Evolutionary conservation across 1,140 invertebrate genomes (phyloP).

Genomic region (Euborellia annulipes): DNA sequence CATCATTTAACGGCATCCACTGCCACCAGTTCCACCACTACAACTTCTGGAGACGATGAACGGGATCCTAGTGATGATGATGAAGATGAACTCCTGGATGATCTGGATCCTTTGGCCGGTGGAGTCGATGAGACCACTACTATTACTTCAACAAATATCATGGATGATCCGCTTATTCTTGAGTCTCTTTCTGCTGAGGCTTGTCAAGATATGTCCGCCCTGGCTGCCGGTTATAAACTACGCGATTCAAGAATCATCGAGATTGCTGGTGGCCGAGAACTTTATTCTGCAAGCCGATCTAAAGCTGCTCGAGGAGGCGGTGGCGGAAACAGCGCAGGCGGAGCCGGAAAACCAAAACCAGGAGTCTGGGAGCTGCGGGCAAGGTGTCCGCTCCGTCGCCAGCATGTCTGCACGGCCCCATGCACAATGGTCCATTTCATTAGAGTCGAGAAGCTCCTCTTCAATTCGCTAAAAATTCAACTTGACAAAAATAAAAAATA

Average conservation of each 20-base stretch:
- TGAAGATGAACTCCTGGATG: conserved; percentile 9
- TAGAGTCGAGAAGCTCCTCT: too few species aligned
- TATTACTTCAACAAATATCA: neutral
- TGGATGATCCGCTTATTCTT: neutral
- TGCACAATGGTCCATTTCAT: too few species aligned
- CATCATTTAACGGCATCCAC: neutral
- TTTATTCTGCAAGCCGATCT: conserved; percentile 67
- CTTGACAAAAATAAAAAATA: too few species aligned
- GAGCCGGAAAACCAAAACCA: conserved; percentile 38
- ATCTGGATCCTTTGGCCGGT: conserved; percentile 17
- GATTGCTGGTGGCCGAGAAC: conserved; percentile 71
- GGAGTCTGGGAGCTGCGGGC: conserved; percentile 44
- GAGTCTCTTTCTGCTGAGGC: too few species aligned
- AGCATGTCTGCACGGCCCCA: too few species aligned
- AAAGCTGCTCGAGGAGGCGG: conserved; percentile 42
- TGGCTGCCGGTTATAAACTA: conserved; percentile 11
- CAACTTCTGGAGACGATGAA: neutral
- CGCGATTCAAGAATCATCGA: conserved; percentile 61
- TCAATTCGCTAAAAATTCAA: too few species aligned
- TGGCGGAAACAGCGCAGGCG: conserved; percentile 31
- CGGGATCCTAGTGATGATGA: conserved; percentile 7
- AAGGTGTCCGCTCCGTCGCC: conserved; percentile 22
- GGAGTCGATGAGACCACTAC: conserved; percentile 19
- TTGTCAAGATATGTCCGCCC: too few species aligned
- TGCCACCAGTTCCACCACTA: neutral